These are phyloP conservation scores for Tragelaphus imberbis DNA, from an alignment of 2,113 vertebrate species.

Conservation along the genomic window DNA sequence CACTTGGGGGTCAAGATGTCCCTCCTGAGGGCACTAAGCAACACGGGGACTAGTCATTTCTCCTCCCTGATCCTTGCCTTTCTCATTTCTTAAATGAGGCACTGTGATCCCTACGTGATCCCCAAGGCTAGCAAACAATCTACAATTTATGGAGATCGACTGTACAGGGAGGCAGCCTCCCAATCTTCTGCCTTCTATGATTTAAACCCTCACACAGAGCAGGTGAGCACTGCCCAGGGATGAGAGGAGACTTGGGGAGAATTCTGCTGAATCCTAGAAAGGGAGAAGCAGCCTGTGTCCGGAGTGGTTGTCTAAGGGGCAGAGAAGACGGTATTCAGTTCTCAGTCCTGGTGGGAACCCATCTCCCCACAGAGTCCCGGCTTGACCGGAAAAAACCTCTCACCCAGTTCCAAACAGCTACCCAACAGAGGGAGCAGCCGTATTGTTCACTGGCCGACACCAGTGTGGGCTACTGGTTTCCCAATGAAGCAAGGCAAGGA, in stretches of 20 bases:
- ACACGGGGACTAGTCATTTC: neutral
- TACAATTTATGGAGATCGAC: fast-evolving
- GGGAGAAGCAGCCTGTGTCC: neutral
- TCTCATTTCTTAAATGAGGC: neutral
- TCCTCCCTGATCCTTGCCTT: neutral
- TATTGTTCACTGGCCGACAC: neutral
- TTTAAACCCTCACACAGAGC: neutral
- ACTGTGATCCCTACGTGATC: fast-evolving
- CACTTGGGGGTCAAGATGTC: neutral
- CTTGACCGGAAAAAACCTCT: neutral
- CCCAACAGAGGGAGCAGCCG: neutral
- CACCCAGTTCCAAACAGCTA: neutral
- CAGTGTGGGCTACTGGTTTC: neutral
- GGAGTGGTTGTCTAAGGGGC: neutral
- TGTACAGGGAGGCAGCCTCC: neutral
- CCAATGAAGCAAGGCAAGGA: neutral
- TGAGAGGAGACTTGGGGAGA: neutral
- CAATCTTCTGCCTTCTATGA: neutral
- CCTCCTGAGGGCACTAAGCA: neutral
- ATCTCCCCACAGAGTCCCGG: neutral
- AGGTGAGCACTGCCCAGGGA: fast-evolving
- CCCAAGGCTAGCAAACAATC: neutral
- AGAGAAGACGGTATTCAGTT: fast-evolving
- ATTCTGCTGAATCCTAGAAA: neutral
- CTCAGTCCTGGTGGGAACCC: neutral